These are phyloP conservation scores for Forbesichthys agassizii DNA, from an alignment of 2,113 vertebrate species.

Conservation along the genomic window DNA sequence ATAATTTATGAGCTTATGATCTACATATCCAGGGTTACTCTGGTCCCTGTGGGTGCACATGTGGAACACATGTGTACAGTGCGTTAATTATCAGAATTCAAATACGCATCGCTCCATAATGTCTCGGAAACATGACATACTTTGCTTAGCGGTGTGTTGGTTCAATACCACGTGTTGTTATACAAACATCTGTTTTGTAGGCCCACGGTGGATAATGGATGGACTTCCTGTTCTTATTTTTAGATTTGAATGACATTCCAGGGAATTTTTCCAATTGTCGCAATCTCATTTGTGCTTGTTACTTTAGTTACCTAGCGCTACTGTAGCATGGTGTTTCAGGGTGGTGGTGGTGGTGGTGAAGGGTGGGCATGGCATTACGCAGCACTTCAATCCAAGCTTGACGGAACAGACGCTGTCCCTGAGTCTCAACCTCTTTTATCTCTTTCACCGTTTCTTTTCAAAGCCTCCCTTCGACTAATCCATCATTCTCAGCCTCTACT, in stretches of 20 bases:
- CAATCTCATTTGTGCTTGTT: conserved; percentile 62
- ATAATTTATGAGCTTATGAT: conserved; percentile 42
- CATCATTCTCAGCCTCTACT: conserved; percentile 30
- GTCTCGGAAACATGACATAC: conserved; percentile 41
- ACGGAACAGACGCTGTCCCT: conserved; percentile 54
- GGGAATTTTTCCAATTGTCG: conserved; percentile 74
- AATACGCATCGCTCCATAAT: conserved; percentile 28
- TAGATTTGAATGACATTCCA: conserved; percentile 74
- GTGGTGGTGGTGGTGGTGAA: too few relatives aligned
- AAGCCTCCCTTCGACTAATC: conserved; percentile 20
- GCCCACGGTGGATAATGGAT: conserved; percentile 57
- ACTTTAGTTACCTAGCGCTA: conserved; percentile 32
- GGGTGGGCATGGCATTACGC: conserved; percentile 47
- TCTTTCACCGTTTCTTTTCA: conserved; percentile 14
- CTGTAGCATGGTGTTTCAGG: conserved; percentile 28
- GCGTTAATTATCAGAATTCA: background rate
- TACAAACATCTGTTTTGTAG: conserved; percentile 38
- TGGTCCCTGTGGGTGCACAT: conserved; percentile 8
- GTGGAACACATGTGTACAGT: conserved; percentile 30
- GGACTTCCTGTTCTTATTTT: conserved; percentile 59
- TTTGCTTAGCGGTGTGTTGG: conserved; percentile 20
- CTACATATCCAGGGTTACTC: background rate
- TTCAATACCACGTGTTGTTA: conserved; percentile 22
- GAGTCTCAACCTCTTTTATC: conserved; percentile 32
- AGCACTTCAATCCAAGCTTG: conserved; percentile 63